Base-by-base conservation (phyloP, 2,797 vertebrate species). In the Champsocephalus esox region DNA sequence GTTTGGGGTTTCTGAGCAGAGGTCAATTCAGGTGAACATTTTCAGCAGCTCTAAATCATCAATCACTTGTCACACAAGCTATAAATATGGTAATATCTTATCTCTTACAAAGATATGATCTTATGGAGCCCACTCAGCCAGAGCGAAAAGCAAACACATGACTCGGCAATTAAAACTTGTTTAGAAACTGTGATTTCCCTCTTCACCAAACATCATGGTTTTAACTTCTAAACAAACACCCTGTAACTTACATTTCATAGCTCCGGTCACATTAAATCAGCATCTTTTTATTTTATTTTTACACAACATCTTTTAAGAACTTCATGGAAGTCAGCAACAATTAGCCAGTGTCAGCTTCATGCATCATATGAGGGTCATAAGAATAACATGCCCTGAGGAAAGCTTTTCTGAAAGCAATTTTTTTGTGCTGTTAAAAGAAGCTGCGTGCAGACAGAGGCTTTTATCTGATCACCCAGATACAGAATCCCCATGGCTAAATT, bases 281-380 rank as follows among this genome's bases (percentile, higher is more conserved):
- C 65, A 44, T 50, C 12, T 58, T 19, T 12, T 34, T 66, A 17
- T 41, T 67, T 1, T 59, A 17, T 71, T 72, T 55, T 13, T 9
- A 67, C 4, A 9, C 55, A 34, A 7, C 67, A 50, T 8, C 34
- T 38, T 38, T 55, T 77, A 49, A 61, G 75, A 52, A 61, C 55
- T 54, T 7, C 28, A 2, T 2, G 50, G 28, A 60, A 46, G 54
- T 51, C 56, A 52, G 5, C 12, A 77, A 85, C 72, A 79, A 69
- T 58, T 46, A 62, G 56, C n/a, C 46, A 66, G 49, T 52, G 59
- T 60, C 38, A 21, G 45, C 59, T 68, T 66, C 28, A 59, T 34
- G 70, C 52, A 76, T 81, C 84, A 80, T 80, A 65, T 81, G 82
- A 87, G 51, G 34, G 38, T 84, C 85, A 80, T 63, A 51, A 77